A percentile compares a stretch with the other conserved stretches of the same genome.
Evolutionary conservation across 2,113 vertebrate species (phyloP).

Genomic region (Callipepla squamata): DNA sequence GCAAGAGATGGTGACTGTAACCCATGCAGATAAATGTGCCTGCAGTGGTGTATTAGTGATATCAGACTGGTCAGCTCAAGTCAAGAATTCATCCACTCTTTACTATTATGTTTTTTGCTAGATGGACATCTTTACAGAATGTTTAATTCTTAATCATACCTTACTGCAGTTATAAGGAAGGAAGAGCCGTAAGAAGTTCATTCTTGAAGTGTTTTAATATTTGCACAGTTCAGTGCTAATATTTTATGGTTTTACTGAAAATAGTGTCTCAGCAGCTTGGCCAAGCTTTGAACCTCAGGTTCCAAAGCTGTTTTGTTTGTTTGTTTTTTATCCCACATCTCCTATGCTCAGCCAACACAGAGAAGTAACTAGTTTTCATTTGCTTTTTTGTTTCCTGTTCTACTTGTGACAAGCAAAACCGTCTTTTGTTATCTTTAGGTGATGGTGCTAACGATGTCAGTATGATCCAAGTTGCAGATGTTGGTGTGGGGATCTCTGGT

Average conservation of each 20-base stretch:
- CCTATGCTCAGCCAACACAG: background rate
- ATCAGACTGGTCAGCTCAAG: rapidly evolving
- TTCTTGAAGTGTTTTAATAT: background rate
- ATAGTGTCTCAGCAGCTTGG: background rate
- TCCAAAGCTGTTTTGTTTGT: background rate
- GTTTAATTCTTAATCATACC: background rate
- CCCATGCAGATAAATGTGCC: background rate
- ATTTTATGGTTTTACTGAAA: background rate
- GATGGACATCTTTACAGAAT: background rate
- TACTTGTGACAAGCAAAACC: background rate
- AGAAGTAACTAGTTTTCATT: background rate
- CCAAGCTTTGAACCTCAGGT: background rate
- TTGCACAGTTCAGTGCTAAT: background rate
- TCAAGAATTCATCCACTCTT: background rate
- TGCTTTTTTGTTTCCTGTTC: background rate
- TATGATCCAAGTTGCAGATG: constrained; percentile 98
- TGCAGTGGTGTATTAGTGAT: background rate
- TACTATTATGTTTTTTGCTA: background rate
- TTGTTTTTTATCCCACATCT: background rate
- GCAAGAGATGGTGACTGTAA: background rate
- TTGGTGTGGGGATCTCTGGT: constrained; percentile 96
- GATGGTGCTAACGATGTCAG: constrained; percentile 98
- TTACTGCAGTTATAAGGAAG: background rate
- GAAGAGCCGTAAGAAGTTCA: background rate
- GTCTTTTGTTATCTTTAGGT: constrained; percentile 78